These are phyloP conservation scores for Danaus plexippus DNA, from an alignment of 1,140 invertebrate genomes.

Conservation along the genomic window DNA sequence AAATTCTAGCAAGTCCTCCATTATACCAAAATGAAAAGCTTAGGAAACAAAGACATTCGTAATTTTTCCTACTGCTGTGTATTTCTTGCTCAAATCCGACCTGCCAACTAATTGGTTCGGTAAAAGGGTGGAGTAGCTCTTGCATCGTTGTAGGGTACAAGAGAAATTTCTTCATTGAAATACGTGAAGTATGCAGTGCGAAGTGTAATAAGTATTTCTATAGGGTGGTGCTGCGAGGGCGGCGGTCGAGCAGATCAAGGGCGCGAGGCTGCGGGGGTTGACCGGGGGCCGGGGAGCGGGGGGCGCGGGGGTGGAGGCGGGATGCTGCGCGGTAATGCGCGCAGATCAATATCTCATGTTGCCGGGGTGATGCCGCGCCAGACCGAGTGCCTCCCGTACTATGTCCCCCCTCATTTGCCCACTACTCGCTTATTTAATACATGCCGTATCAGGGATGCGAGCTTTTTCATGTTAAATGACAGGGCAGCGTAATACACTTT, in stretches of 20 bases:
- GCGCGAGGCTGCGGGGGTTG: conserved; percentile 29
- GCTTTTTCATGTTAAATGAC: conserved; percentile 67
- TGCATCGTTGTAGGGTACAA: conserved; percentile 34
- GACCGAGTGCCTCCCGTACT: conserved; percentile 68
- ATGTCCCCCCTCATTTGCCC: conserved; percentile 38
- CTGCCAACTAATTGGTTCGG: conserved; percentile 17
- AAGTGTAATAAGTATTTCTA: conserved; percentile 68
- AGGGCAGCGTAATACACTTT: conserved; percentile 53
- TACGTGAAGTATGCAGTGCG: conserved; percentile 64
- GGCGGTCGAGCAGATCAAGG: conserved; percentile 58
- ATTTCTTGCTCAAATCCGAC: conserved; percentile 6
- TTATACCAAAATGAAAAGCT: conserved; percentile 2
- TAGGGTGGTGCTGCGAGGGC: conserved; percentile 43
- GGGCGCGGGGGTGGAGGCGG: conserved; percentile 31
- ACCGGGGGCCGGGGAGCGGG: conserved; percentile 19
- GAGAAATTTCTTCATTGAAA: conserved; percentile 65
- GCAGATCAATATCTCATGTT: conserved; percentile 68
- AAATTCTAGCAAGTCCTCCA: no score
- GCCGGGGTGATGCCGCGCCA: conserved; percentile 64
- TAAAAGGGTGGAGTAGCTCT: conserved; percentile 20
- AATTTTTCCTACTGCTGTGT: background rate
- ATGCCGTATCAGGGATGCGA: conserved; percentile 65
- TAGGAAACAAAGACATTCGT: conserved; percentile 5
- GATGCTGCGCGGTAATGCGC: conserved; percentile 35
- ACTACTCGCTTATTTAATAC: conserved; percentile 70